Evolutionary conservation across 2,888 invertebrate species (phyloP), one percentile per base, ranked within the genome.

Genomic region (Augiades crinisus): DNA sequence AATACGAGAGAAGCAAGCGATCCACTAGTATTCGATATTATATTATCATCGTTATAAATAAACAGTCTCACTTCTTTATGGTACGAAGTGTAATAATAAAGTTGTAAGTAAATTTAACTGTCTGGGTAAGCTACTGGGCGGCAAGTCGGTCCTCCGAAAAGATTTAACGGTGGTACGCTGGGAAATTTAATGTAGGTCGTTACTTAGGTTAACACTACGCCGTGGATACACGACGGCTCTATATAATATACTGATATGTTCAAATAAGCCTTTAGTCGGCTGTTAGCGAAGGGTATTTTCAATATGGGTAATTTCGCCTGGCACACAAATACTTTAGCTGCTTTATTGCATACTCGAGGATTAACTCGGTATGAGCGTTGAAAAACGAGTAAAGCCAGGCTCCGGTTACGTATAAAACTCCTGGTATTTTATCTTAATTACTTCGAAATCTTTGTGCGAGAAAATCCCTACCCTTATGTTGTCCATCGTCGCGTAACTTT

Each of bases 361-460:
- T 88, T 88, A 88, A 81, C 81, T 84, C 74, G 72, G 77, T 81
- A 84, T 83, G 84, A 81, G 74, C 83, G 77, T 74, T 84, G 84
- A 84, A 85, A 86, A 82, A 84, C 78, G 86, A 78, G 73, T 72
- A 66, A 69, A 72, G 67, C 34, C 45, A 45, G 65, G 74, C 72
- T 74, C 71, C 70, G 73, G 80, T 79, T 78, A 79, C 78, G 79
- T 75, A 81, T 79, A 84, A 85, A 88, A 84, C 75, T 80, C 77
- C 72, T 73, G 78, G 79, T 75, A 77, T 89, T 89, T 88, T 87
- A 86, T 89, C 86, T 86, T 89, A 89, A 89, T 89, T 88, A 89
- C 84, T 84, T 82, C 70, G 79, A 78, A 86, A 87, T 89, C 88
- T 87, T 88, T 82, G 83, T 78, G 73, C 62, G 82, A 81, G 78